Conservation (phyloP, 2,888 invertebrate species). For the Eumerus sabulonum region DNA sequence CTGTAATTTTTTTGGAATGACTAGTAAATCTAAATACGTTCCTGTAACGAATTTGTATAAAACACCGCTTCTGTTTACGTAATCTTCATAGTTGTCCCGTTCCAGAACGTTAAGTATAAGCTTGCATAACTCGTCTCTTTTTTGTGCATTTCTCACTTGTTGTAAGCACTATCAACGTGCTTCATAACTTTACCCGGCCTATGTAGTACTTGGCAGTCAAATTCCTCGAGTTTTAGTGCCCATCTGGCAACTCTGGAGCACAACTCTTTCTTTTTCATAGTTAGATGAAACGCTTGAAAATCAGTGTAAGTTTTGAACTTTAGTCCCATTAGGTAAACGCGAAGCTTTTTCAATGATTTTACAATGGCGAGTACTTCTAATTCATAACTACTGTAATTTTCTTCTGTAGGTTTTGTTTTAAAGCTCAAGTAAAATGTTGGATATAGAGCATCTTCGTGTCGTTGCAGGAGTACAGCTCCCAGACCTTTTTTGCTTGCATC, state of each 20-base stretch:
- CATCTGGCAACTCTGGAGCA: slow-evolving; percentile 24
- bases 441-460: slow-evolving; percentile 22
- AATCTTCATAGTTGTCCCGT: neutral
- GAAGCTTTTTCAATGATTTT: slow-evolving; percentile 7
- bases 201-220: slow-evolving; percentile 12
- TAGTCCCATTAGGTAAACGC: slow-evolving; percentile 5
- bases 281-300: slow-evolving; percentile 36
- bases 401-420: slow-evolving; percentile 6
- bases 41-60: neutral
- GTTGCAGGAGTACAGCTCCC: slow-evolving; percentile 53
- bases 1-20: neutral
- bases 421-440: slow-evolving; percentile 57
- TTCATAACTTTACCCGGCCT: slow-evolving; percentile 7
- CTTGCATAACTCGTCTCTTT: slow-evolving; percentile 1
- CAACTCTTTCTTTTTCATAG: slow-evolving; percentile 30
- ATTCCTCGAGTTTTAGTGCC: slow-evolving; percentile 26
- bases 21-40: neutral
- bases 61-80: slow-evolving; percentile 9
- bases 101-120: too few relatives aligned
- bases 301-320: slow-evolving; percentile 16
- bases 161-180: slow-evolving; percentile 28
- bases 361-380: slow-evolving; percentile 4
- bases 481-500: slow-evolving; percentile 20
- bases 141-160: slow-evolving; percentile 4
- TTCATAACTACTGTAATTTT: slow-evolving; percentile 21